phyloP scores from a whole-genome alignment of 2,113 vertebrate species.

The Eulacestoma nigropectus region DNA sequence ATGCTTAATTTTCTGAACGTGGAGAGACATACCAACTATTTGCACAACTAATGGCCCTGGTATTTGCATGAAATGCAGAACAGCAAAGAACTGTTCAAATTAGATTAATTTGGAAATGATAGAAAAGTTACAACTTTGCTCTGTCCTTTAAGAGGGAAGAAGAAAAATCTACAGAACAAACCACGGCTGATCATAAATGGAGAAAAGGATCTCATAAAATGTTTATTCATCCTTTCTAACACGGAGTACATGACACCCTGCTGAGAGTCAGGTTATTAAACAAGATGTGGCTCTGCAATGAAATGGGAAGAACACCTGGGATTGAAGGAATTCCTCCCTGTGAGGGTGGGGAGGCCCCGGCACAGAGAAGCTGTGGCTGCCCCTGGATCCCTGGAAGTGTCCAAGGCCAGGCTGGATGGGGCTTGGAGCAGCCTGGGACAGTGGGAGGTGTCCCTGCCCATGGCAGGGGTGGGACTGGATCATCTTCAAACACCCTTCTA shows the following conservation, averaged over 20 bases:
- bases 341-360: neutral
- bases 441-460: neutral
- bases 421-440: accelerated
- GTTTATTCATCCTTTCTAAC: neutral
- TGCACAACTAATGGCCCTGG: conserved; percentile 9
- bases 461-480: neutral
- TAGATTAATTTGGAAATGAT: conserved; percentile 19
- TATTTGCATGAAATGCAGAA: conserved; percentile 51
- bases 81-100: conserved; percentile 8
- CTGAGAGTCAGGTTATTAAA: conserved; percentile 22
- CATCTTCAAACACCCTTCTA: neutral
- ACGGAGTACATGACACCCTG: neutral
- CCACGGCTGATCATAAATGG: conserved; percentile 11
- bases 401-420: accelerated
- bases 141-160: neutral
- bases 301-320: neutral
- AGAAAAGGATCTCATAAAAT: neutral
- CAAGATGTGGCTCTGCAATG: neutral
- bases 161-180: neutral
- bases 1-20: conserved; percentile 25
- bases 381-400: neutral
- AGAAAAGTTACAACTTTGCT: neutral
- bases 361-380: neutral
- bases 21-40: conserved; percentile 49
- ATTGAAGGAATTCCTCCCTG: neutral